These are phyloP conservation scores for Myotis myotis DNA, from an alignment of 2,797 vertebrate genomes.

Conservation along the genomic window DNA sequence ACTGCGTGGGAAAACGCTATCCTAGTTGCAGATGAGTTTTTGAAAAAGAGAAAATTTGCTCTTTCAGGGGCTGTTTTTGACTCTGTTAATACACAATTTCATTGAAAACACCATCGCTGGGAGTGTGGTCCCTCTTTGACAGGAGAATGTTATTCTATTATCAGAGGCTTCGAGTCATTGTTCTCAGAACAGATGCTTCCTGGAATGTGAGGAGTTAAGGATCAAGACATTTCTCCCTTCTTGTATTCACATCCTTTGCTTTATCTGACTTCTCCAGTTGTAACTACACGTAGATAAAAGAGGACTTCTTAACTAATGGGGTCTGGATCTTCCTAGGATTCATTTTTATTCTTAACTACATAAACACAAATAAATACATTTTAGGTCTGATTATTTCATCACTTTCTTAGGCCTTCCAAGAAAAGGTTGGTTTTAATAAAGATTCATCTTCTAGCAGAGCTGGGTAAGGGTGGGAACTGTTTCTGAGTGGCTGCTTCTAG, in stretches of 20 bases:
- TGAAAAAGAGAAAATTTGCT: constrained; percentile 6
- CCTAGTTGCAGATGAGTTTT: background rate
- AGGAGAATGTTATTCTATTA: background rate
- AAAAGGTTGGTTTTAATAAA: constrained; percentile 1
- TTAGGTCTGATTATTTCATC: constrained; percentile 24
- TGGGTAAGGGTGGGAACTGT: background rate
- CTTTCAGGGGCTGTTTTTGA: background rate
- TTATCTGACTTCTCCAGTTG: constrained; percentile 47
- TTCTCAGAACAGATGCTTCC: constrained; percentile 74
- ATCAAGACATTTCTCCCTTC: constrained; percentile 50
- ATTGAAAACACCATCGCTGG: constrained; percentile 9
- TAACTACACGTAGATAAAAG: background rate
- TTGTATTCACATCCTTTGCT: constrained; percentile 53
- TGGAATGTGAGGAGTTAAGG: constrained; percentile 42
- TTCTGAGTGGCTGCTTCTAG: background rate
- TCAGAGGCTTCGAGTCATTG: constrained; percentile 54
- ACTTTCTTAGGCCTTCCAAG: background rate
- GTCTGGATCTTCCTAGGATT: background rate
- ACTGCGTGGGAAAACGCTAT: background rate
- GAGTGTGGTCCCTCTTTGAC: background rate
- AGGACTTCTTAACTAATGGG: background rate
- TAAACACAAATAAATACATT: background rate
- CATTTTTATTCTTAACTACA: background rate
- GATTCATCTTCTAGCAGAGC: background rate
- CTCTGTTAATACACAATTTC: background rate